phyloP scores from a whole-genome alignment of 2,797 vertebrate species.

The Micromesistius poutassou region DNA sequence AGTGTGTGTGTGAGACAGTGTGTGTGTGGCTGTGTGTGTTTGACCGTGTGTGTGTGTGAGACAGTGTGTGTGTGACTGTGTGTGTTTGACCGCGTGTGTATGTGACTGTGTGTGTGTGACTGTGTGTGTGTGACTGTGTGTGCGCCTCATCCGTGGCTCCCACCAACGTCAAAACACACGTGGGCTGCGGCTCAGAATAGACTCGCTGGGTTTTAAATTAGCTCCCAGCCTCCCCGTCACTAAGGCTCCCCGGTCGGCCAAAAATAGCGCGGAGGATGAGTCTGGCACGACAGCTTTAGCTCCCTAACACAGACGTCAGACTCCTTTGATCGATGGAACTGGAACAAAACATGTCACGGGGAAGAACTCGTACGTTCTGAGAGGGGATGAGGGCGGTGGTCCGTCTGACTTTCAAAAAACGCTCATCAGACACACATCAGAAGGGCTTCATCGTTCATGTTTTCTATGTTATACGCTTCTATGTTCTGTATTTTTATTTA shows the following conservation, averaged over 20 bases:
- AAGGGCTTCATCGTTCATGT: too few species aligned
- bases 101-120: constrained; percentile 34
- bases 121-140: constrained; percentile 42
- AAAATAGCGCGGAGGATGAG: constrained; percentile 45
- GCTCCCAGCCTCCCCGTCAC: constrained; percentile 48
- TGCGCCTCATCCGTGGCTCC: constrained; percentile 63
- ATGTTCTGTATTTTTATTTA: neutral
- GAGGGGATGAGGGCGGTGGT: neutral
- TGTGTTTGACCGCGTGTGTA: constrained; percentile 17
- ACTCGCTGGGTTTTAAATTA: constrained; percentile 50
- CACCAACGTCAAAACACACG: constrained; percentile 57
- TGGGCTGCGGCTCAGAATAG: constrained; percentile 62
- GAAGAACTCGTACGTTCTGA: neutral
- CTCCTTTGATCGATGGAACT: neutral
- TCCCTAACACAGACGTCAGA: neutral
- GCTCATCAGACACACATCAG: too few species aligned
- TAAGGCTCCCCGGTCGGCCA: constrained; percentile 39
- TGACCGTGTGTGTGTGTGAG: constrained; percentile 50
- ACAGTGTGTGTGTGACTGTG: constrained; percentile 40
- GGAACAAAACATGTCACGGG: neutral
- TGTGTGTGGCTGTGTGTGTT: constrained; percentile 52
- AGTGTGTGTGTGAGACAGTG: constrained; percentile 39
- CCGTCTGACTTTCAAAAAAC: neutral
- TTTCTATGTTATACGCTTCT: too few species aligned
- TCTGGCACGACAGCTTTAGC: neutral